Percentiles rank a stretch among this genome's conserved stretches.
Evolutionary conservation across 2,797 vertebrate genomes (phyloP).

Genomic region (Pangasius krempfi): DNA sequence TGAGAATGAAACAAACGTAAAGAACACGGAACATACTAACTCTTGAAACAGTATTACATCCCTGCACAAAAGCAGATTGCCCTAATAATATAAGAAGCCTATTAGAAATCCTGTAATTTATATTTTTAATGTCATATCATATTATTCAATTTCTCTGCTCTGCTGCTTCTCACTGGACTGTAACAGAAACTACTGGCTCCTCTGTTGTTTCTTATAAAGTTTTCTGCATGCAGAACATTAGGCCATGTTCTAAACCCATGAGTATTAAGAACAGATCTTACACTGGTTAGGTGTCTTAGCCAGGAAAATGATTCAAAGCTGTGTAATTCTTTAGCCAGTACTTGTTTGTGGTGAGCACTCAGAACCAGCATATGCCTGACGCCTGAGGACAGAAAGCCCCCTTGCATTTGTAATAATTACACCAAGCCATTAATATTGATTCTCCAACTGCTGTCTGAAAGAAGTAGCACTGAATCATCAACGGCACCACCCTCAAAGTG

Average conservation of each 20-base stretch:
- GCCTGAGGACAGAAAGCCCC: constrained; percentile 15
- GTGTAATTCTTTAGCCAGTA: constrained; percentile 9
- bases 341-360: not conserved
- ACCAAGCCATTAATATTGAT: constrained; percentile 44
- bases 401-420: constrained; percentile 36
- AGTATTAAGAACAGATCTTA: constrained; percentile 13
- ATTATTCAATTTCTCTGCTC: not conserved
- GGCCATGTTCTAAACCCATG: not conserved
- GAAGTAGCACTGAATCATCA: constrained; percentile 32
- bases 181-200: not conserved
- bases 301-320: constrained; percentile 5
- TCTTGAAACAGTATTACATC: not conserved
- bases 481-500: constrained; percentile 1
- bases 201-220: not conserved
- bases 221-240: not conserved
- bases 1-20: not conserved
- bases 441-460: constrained; percentile 25
- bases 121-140: not conserved
- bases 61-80: not conserved
- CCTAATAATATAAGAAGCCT: not conserved
- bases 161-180: not conserved
- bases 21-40: not conserved
- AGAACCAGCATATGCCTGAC: not conserved
- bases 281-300: not conserved
- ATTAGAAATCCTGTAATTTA: not conserved